Evolutionary conservation across 2,797 vertebrate genomes (phyloP), one percentile per base, ranked within the genome.

Genomic region (Linurgus olivaceus): DNA sequence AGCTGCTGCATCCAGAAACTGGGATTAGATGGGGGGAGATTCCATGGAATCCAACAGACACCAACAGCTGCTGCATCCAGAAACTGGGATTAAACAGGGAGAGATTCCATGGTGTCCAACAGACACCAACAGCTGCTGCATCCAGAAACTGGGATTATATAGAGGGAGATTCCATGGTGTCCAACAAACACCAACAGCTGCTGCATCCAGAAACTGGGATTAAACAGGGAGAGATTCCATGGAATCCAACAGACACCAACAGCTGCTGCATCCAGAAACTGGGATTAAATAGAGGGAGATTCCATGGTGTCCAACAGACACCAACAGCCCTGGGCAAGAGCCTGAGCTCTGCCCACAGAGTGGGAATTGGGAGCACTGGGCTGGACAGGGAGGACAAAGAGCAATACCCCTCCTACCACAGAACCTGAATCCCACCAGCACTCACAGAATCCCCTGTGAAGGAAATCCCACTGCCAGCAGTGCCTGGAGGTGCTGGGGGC

Each of bases 31-130:
- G 2, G 51, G 12, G 28, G 4, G 28, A 19, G 7, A 31, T 2
- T 20, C n/a, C 21, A 1, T 2, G 7, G 35, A 1, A 17, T 1
- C 28, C 83, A 19, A 11, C 0, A 33, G 42, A n/a, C 33, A 29
- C 2, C 51, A 42, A 42, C 8, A 42, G 40, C 38, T 45, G 44
- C 44, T 45, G 44, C 44, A 13, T 23, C 21, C 44, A 51, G 28
- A 51, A 51, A 2, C 0, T 52, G 29, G 51, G 29, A 13, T 52
- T 13, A 9, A 52, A 31, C 1, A 3, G 50, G 17, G 28, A 10
- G 28, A 19, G 7, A 29, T 3, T 29, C 50, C 17, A 29, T 51
- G 28, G 48, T 6, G 17, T 17, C 16, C 26, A 28, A 28, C 15
- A 50, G 10, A 50, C 25, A 16, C 14, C 24, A 48, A 48, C 9